Evolutionary conservation across 2,113 vertebrate species (phyloP), one percentile per base, ranked within the genome.

Genomic region (Chaetorhynchus papuensis): DNA sequence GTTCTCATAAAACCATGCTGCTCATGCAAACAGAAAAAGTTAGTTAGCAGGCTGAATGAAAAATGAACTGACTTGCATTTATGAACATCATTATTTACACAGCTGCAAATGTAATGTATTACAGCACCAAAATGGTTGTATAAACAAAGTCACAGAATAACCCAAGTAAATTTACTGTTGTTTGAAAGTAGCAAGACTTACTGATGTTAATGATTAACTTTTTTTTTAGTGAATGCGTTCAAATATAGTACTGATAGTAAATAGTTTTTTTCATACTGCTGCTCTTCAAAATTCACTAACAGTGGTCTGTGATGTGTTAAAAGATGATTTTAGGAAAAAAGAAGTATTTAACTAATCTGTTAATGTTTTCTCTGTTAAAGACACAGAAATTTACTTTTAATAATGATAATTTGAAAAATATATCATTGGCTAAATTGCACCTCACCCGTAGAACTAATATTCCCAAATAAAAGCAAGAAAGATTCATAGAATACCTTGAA

Each of bases 51-150:
- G 63, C 39, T 97, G 89, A 97, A 96, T 93, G 92, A 92, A 95
- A 94, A 94, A 71, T 75, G 23, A 97, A 96, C 82, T 89, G 78
- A 74, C 65, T 75, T 96, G 41, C 93, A 39, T 87, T 96, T 96
- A 91, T 63, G 54, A 97, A 89, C 77, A 93, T 49, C 71, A 90
- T 93, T 97, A 95, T 97, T 97, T 97, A 83, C 79, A 96, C 85
- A 97, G 88, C 54, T 97, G 92, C 60, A 71, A 97, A 97, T 82
- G n/a, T n/a, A n/a, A n/a, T 94, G 81, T 64, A 92, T 63, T 96
- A 78, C 69, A 93, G 83, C 28, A 70, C 7, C 54, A 90, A 90
- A 96, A 93, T 80, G 27, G 37, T 75, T 90, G n/a, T 66, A 92
- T n/a, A 89, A 88, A 69, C 13, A 81, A 83, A 84, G 42, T 83